A percentile compares a stretch with the other conserved stretches of the same genome.
Conservation (phyloP, 1,140 invertebrate species). For the Aphis craccivora region DNA sequence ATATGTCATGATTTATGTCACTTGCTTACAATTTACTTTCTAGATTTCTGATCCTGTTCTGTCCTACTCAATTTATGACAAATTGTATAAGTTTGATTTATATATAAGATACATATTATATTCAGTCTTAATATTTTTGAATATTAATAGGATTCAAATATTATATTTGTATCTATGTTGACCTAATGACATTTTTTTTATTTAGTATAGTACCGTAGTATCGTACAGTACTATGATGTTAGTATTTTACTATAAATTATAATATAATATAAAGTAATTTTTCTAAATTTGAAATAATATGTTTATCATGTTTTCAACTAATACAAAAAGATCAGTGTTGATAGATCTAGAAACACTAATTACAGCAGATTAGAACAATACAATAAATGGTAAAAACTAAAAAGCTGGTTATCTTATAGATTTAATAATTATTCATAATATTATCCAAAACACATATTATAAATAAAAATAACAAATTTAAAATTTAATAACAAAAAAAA, state of each 20-base stretch:
- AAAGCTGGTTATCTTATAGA: not conserved
- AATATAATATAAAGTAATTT: not conserved
- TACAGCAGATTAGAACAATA: not conserved
- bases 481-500: conserved; percentile 9
- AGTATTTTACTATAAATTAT: too few species aligned
- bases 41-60: too few species aligned
- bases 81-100: too few species aligned
- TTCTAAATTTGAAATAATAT: not conserved
- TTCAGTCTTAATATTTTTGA: not conserved
- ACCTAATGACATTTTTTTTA: not conserved
- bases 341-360: not conserved
- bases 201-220: not conserved
- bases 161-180: not conserved
- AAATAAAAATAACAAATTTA: conserved; percentile 14
- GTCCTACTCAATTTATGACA: too few species aligned
- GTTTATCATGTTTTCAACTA: not conserved
- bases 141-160: not conserved
- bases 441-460: not conserved
- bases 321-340: not conserved
- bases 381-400: not conserved
- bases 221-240: not conserved
- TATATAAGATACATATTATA: too few species aligned
- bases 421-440: not conserved
- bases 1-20: too few species aligned
- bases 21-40: too few species aligned